Base-by-base conservation (phyloP, 2,797 vertebrate genomes). In the Xenops minutus region DNA sequence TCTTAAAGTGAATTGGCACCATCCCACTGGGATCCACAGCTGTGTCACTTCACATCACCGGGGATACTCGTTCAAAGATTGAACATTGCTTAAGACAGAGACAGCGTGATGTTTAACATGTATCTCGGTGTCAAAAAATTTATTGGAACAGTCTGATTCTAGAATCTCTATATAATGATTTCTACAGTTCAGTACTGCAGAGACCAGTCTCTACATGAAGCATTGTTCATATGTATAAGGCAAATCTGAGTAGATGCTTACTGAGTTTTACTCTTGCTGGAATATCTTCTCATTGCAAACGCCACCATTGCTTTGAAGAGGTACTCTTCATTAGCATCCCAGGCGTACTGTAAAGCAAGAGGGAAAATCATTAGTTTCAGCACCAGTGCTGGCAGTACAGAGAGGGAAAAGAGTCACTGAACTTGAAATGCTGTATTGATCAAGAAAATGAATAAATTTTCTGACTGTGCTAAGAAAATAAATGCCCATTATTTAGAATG, bases 261-360 rank as follows among this genome's bases (percentile, higher is more conserved):
- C 99, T 98, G 68, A 79, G 98, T 99, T 19, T 82, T n/a, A 78
- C 95, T 95, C 41, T 94, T 93, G 5, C 86, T 73, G 51, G 94
- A 94, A 55, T 97, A 94, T 67, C 63, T 98, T 96, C 98, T 98
- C 99, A 99, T 99, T 62, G 99, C 98, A 94, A 98, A 99, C 66
- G 99, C 99, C 96, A 99, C 82, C 83, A 98, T 96, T 1, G 99
- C 98, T 97, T 95, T 98, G 97, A 99, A 99, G 48, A 99, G 97
- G 97, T 98, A 99, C 96, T 98, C 98, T 96, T 99, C 99, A 95
- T 97, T 98, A 37, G 98, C 79, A 94, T 99, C 98, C 99, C 99
- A 99, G 23, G 64, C 77, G 37, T 99, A 99, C 99, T 99, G 98
- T 77, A 97, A 98, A 93, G 85, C 52, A 93, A 95, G 77, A 93